Conservation (phyloP, 2,888 invertebrate genomes). For the Stenoptilia bipunctidactyla region DNA sequence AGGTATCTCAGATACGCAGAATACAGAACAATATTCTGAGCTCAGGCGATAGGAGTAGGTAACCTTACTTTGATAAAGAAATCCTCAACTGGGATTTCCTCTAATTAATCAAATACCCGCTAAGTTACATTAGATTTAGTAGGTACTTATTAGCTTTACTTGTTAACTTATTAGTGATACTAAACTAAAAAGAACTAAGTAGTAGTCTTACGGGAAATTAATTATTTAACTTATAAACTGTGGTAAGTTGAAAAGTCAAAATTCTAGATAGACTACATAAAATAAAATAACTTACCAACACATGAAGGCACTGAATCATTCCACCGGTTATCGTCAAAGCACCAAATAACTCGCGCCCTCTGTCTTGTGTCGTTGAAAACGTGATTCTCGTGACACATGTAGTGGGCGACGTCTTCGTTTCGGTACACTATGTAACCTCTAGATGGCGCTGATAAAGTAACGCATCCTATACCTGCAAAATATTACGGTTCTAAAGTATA, state of each 20-base stretch:
- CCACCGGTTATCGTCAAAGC: conserved; percentile 77
- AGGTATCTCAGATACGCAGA: too few species aligned
- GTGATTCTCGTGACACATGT: conserved; percentile 77
- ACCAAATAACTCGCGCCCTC: conserved; percentile 73
- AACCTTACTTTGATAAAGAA: too few species aligned
- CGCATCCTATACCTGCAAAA: conserved; percentile 75
- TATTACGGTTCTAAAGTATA: neutral
- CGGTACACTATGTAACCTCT: conserved; percentile 78
- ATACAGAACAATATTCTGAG: too few species aligned
- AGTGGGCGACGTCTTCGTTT: conserved; percentile 75
- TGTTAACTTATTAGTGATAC: too few species aligned
- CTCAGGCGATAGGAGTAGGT: too few species aligned
- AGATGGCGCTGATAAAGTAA: conserved; percentile 73
- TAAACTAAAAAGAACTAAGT: too few species aligned
- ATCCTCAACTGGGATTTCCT: neutral
- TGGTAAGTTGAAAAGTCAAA: too few species aligned
- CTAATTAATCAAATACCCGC: neutral
- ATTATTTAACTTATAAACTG: too few species aligned
- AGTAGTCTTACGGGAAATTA: too few species aligned
- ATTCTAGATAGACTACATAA: too few species aligned
- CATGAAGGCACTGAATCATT: conserved; percentile 73
- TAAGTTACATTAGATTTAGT: neutral
- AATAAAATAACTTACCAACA: conserved; percentile 62
- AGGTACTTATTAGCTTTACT: too few species aligned
- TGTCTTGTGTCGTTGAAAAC: conserved; percentile 77